A percentile compares a stretch with the other conserved stretches of the same genome.
Conservation (phyloP, 2,113 vertebrate species). For the Willisornis vidua region DNA sequence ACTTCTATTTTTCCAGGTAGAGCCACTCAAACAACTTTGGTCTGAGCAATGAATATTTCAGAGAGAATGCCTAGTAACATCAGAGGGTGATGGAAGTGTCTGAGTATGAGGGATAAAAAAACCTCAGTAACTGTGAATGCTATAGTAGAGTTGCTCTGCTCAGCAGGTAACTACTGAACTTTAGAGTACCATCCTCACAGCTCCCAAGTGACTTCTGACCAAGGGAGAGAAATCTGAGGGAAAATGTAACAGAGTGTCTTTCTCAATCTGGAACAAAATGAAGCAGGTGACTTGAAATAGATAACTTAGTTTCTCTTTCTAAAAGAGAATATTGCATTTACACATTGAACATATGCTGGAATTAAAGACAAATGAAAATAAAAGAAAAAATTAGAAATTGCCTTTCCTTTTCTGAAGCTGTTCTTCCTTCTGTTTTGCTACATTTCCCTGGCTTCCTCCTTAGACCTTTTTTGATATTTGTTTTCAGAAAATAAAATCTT, state of each 20-base stretch:
- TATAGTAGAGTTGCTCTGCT: neutral
- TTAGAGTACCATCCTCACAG: neutral
- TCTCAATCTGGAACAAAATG: neutral
- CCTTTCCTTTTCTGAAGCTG: neutral
- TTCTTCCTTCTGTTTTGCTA: neutral
- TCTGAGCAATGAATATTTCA: constrained; percentile 22
- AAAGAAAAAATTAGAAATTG: neutral
- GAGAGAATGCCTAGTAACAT: constrained; percentile 3
- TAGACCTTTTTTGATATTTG: neutral
- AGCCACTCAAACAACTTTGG: neutral
- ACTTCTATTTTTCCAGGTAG: neutral
- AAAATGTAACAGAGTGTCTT: neutral
- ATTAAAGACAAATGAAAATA: neutral
- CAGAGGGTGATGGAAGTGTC: neutral
- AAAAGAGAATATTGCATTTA: neutral
- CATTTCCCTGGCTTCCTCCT: neutral
- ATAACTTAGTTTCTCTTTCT: neutral
- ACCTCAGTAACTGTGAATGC: neutral
- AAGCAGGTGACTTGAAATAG: neutral
- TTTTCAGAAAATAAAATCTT: neutral
- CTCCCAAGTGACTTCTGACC: neutral
- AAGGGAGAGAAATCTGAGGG: neutral
- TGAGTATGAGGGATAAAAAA: neutral
- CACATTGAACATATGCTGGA: neutral
- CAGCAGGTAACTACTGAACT: constrained; percentile 17